Base-by-base conservation (phyloP, 2,888 invertebrate genomes). In the Ischnus inquisitorius region DNA sequence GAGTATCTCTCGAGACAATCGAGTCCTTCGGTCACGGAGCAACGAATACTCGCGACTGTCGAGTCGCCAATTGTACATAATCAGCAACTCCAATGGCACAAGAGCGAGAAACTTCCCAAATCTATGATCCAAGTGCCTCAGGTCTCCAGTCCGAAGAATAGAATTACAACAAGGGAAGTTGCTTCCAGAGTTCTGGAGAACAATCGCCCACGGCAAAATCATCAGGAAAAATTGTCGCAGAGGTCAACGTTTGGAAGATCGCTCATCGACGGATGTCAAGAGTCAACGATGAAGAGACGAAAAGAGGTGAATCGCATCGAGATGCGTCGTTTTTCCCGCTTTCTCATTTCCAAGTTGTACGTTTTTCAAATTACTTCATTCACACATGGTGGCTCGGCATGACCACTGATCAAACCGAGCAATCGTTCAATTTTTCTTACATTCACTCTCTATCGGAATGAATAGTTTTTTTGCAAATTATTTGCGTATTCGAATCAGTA, bases 121-220 rank as follows among this genome's bases (percentile, higher is more conserved):
- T 48, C 64, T 16, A 82, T 84, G 84, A 84, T 84, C 12, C 84
- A 84, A 76, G 84, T 84, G 48, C 79, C 82, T 54, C 79, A 82
- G n/a, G 84, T 84, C 22, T 84, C 84, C n/a, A 84, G 84, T 19
- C 84, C 81, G 41, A 74, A 76, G n/a, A 62, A 14, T 8, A 28
- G 48, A 19, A 60, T 22, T 10, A n/a, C 48, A 19, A 60, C 41
- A 48, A 78, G 69, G 62, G 74, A 28, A 60, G 48, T 62, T 12
- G 54, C 51, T 54, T 51, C 39, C 1, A 28, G 74, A 10, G 14
- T 16, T 10, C 14, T 2, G 19, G 64, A 76, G 12, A 64, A 25
- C 10, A 2, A 22, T 74, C 41, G 22, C 6, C 16, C 16, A 3
- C 16, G n/a, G 6, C 43, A 43, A 6, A 25, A 77, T 10, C 71